Percentiles rank a stretch among this genome's conserved stretches.
Evolutionary conservation across 1,140 invertebrate species (phyloP).

Genomic region (Triops cancriformis): DNA sequence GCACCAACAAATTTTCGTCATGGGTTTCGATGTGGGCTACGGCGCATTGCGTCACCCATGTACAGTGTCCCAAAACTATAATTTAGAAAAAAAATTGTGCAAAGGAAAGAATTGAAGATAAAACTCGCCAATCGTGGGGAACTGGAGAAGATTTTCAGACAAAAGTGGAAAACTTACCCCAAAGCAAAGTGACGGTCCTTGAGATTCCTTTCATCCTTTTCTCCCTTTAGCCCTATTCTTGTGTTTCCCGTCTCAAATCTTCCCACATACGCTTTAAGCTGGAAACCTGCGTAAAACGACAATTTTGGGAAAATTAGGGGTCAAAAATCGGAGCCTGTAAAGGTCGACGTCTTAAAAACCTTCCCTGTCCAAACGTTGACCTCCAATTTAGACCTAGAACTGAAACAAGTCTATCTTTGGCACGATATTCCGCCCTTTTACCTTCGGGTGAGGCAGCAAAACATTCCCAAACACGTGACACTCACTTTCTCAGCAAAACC

Average conservation of each 20-base stretch:
- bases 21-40: background rate
- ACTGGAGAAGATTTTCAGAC: background rate
- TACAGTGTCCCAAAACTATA: background rate
- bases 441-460: too few relatives aligned
- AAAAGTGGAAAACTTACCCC: background rate
- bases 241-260: background rate
- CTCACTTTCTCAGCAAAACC: too few relatives aligned
- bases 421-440: too few relatives aligned
- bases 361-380: too few relatives aligned
- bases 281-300: too few relatives aligned
- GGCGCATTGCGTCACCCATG: background rate
- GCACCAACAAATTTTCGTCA: background rate
- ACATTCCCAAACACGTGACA: too few relatives aligned
- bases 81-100: background rate
- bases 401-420: too few relatives aligned
- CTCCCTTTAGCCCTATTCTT: background rate
- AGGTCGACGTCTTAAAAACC: too few relatives aligned
- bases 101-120: background rate
- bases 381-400: too few relatives aligned
- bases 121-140: background rate
- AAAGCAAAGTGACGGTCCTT: background rate
- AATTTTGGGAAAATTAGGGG: too few relatives aligned
- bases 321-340: too few relatives aligned
- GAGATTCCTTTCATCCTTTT: background rate
- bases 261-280: too few relatives aligned